phyloP scores from a whole-genome alignment of 2,113 vertebrate species.

The Lepus europaeus region DNA sequence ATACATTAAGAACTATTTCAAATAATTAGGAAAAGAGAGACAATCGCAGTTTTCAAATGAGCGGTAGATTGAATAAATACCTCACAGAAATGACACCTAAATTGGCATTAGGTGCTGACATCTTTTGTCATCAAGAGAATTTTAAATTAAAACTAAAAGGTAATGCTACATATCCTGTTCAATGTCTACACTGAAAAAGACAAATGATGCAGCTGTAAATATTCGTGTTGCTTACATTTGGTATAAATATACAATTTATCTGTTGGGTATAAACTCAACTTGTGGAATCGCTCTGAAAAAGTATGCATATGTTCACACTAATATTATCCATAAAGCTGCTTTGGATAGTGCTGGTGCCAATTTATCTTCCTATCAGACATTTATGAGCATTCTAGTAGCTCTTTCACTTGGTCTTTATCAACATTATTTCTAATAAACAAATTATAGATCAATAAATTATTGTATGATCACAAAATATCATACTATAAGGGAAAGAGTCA shows the following conservation, averaged over 20 bases:
- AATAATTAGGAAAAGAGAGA: not conserved
- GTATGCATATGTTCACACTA: not conserved
- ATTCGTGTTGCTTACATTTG: not conserved
- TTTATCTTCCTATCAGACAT: not conserved
- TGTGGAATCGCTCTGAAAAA: not conserved
- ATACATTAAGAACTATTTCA: not conserved
- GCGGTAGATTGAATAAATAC: not conserved
- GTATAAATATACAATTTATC: not conserved
- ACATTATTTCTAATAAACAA: not conserved
- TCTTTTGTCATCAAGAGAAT: not conserved
- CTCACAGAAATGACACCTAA: not conserved
- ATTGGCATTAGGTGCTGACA: not conserved
- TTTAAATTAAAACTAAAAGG: not conserved
- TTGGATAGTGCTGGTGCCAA: not conserved
- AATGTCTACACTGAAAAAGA: not conserved
- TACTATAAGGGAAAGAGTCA: not conserved
- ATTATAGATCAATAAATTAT: not conserved
- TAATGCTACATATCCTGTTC: not conserved
- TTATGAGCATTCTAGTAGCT: not conserved
- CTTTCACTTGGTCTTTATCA: not conserved
- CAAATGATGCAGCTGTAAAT: not conserved
- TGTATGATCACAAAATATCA: not conserved
- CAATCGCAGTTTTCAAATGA: not conserved
- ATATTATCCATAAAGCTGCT: not conserved
- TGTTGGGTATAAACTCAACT: not conserved